These are phyloP conservation scores for Lagodon rhomboides DNA, from an alignment of 2,797 vertebrate species.

Conservation along the genomic window DNA sequence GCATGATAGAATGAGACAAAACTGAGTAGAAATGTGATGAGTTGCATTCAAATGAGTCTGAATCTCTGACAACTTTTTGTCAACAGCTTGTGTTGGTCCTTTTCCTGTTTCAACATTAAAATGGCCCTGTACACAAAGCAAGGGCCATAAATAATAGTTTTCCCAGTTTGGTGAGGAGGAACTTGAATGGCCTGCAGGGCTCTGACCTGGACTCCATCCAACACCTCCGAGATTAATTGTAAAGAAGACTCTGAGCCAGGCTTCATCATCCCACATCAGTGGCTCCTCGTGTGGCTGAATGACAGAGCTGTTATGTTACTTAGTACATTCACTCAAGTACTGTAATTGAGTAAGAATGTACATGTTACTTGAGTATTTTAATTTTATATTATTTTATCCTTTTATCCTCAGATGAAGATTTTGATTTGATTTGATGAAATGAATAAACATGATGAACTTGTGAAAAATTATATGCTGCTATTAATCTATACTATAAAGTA, in stretches of 20 bases:
- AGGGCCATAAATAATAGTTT: neutral
- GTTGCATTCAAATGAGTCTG: neutral
- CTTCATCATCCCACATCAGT: too few species aligned
- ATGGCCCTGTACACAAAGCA: neutral
- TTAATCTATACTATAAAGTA: too few species aligned
- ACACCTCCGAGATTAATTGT: too few species aligned
- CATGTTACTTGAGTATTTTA: too few species aligned
- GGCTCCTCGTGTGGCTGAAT: neutral
- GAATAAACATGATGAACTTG: neutral
- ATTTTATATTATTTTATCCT: neutral
- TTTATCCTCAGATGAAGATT: neutral
- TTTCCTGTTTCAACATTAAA: neutral
- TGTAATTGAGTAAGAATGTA: neutral
- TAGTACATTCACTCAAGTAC: neutral
- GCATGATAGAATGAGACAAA: neutral
- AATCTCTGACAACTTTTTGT: neutral
- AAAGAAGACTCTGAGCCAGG: too few species aligned
- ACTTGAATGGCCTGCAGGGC: too few species aligned
- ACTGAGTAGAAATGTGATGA: neutral
- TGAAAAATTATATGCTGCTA: too few species aligned
- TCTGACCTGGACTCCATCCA: too few species aligned
- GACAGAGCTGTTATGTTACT: neutral
- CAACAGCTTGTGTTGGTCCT: neutral
- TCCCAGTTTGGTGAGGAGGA: neutral
- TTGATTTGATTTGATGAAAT: too few species aligned